Percentiles rank a stretch among this genome's conserved stretches.
Conservation (phyloP, 2,797 vertebrate species). For the Choloepus didactylus region DNA sequence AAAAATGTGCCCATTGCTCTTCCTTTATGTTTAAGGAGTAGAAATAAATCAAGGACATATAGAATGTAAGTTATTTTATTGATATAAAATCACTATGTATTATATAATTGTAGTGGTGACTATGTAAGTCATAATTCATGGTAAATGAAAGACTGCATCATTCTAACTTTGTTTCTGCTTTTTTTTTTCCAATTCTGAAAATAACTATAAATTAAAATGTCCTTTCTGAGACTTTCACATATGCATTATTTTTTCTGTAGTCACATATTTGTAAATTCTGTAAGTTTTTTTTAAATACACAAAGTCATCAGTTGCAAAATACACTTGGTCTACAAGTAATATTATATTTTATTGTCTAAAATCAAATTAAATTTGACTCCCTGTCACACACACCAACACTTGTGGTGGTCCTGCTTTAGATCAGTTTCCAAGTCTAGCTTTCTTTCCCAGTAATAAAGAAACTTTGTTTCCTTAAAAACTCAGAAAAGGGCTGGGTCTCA, state of each 20-base stretch:
- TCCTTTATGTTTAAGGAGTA: background rate
- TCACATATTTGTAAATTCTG: background rate
- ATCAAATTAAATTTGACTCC: background rate
- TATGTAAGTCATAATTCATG: slow-evolving; percentile 25
- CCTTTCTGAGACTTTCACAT: background rate
- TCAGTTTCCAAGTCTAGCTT: background rate
- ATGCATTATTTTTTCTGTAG: background rate
- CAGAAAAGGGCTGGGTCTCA: background rate
- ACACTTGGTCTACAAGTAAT: background rate
- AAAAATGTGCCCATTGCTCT: background rate
- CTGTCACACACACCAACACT: background rate
- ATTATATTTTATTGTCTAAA: background rate
- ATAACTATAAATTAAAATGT: slow-evolving; percentile 19
- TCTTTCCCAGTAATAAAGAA: background rate
- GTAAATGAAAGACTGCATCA: background rate
- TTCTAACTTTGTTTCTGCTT: background rate
- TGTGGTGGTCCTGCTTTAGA: background rate
- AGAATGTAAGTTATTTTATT: slow-evolving; percentile 1
- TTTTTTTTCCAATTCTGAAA: slow-evolving; percentile 9
- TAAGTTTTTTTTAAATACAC: background rate
- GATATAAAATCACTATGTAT: background rate
- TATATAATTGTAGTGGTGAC: background rate
- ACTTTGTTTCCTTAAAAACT: background rate
- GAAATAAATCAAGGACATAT: background rate
- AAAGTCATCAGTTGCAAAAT: background rate